Base-by-base conservation (phyloP, 2,888 invertebrate species). In the Lycophotia porphyrea region DNA sequence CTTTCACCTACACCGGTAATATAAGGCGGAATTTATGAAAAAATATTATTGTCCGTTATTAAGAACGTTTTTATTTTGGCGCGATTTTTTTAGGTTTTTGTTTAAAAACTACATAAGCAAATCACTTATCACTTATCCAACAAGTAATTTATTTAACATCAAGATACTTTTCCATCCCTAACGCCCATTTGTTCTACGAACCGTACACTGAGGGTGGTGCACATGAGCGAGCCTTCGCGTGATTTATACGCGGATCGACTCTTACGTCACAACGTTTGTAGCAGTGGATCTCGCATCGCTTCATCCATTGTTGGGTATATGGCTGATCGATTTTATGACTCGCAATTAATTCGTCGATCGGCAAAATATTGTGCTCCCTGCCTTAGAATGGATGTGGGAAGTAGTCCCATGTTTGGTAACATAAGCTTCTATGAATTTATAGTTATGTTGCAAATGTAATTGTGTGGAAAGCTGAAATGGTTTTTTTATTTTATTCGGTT, bases 271-370 rank as follows among this genome's bases (percentile, higher is more conserved):
- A 92, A 92, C 91, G 91, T 93, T 93, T 91, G 91, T 89, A 88
- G 81, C 84, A 66, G 87, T 88, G 88, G 90, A 91, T 92, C 90
- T 92, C 92, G 92, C 90, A 89, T 92, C 92, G 87, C 87, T 91
- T 88, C 89, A 85, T 86, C 89, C 86, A 91, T 92, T 92, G 91
- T 91, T 79, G 88, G 71, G 72, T 74, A 76, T 84, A 92, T 88
- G 94, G 88, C 90, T 92, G 95, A 94, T 94, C 93, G 92, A 90
- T 91, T 94, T 95, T 93, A 94, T 93, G 93, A 92, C 92, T 90
- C 88, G 90, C 93, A 93, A 94, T 95, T 94, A 94, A 94, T 94
- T 91, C 88, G 84, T 87, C 84, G 91, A 93, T 94, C 90, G 91
- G 87, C 91, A 90, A 92, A 93, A 93, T 92, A 93, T 93, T 93